Evolutionary conservation across 2,113 vertebrate species (phyloP).

Genomic region (Scomber japonicus): DNA sequence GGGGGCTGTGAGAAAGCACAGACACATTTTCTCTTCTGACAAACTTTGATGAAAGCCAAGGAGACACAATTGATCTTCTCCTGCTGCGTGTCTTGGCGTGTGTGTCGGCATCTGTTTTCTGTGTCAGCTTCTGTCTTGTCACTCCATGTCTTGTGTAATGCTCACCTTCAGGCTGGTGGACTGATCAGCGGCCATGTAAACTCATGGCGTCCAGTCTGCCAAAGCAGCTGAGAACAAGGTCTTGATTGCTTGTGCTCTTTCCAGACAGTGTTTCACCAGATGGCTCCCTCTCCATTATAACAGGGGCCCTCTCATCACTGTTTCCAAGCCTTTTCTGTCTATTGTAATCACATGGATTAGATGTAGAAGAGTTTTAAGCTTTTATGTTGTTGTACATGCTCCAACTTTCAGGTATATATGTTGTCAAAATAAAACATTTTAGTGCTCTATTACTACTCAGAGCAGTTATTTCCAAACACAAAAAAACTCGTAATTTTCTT

Average conservation of each 20-base stretch:
- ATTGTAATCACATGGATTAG: slow-evolving; percentile 5
- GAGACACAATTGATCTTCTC: slow-evolving; percentile 64
- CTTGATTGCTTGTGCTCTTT: slow-evolving; percentile 56
- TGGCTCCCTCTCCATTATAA: slow-evolving; percentile 42
- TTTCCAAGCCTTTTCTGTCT: not conserved
- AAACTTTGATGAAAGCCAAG: slow-evolving; percentile 75
- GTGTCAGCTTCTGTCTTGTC: slow-evolving; percentile 60
- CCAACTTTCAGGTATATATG: not conserved
- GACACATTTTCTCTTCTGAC: slow-evolving; percentile 50
- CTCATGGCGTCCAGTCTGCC: slow-evolving; percentile 23
- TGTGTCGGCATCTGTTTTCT: slow-evolving; percentile 53
- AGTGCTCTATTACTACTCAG: not conserved
- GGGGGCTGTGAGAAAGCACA: slow-evolving; percentile 55
- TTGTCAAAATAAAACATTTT: not conserved
- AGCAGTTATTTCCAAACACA: slow-evolving; percentile 1
- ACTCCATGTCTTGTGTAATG: slow-evolving; percentile 28
- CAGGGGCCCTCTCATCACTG: slow-evolving; percentile 17
- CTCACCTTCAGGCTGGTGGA: slow-evolving; percentile 68
- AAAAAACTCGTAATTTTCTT: slow-evolving; percentile 4
- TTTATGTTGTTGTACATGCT: slow-evolving; percentile 6
- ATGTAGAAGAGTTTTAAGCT: not conserved
- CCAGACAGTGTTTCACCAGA: slow-evolving; percentile 58
- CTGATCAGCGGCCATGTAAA: slow-evolving; percentile 64
- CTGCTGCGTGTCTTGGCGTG: slow-evolving; percentile 40
- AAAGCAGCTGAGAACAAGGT: slow-evolving; percentile 62